phyloP scores from a whole-genome alignment of 2,888 invertebrate genomes.

The Cataglyphis livida region DNA sequence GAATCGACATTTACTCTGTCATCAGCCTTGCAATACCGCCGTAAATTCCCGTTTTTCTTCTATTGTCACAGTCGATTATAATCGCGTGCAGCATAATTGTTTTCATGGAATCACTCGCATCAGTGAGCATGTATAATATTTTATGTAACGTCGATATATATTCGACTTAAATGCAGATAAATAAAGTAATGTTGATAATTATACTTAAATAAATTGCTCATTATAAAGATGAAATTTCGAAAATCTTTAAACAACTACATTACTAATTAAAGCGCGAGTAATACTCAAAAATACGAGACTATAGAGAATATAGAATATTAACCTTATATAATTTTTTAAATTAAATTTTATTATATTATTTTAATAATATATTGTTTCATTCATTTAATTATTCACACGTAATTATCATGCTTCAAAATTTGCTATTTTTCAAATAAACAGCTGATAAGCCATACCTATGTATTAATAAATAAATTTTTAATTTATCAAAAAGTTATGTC shows the following conservation, averaged over 20 bases:
- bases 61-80: slow-evolving; percentile 38
- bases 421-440: not conserved
- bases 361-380: not conserved
- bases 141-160: not conserved
- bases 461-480: not conserved
- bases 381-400: not conserved
- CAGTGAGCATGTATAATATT: slow-evolving; percentile 15
- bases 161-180: not conserved
- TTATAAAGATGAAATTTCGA: not conserved
- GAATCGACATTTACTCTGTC: slow-evolving; percentile 17
- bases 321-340: not conserved
- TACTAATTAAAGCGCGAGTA: not conserved
- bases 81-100: not conserved
- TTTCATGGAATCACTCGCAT: not conserved
- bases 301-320: not conserved
- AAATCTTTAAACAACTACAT: not conserved
- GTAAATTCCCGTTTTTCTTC: slow-evolving; percentile 21
- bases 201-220: slow-evolving; percentile 9
- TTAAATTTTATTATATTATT: not conserved
- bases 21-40: slow-evolving; percentile 5
- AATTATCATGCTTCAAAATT: not conserved
- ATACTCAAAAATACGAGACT: not conserved
- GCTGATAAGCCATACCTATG: not conserved
- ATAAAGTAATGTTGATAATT: not conserved
- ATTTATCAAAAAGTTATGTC: not conserved